Percentiles rank a stretch among this genome's conserved stretches.
phyloP scores from a whole-genome alignment of 2,888 invertebrate species.

The Dasypogon diadema region DNA sequence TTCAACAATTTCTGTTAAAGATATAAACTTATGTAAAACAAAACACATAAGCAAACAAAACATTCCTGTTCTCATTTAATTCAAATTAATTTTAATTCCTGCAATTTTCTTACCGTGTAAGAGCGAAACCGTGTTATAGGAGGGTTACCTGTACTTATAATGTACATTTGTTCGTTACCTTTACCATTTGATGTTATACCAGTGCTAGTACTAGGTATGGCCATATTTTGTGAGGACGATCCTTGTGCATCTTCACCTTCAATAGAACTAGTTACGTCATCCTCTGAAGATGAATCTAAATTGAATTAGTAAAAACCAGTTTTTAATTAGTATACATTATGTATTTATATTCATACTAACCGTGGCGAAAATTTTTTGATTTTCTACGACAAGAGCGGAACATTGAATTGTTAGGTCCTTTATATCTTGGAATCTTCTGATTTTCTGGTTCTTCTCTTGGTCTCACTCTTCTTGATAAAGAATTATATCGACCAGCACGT shows the following conservation, averaged over 20 bases:
- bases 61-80: too few species aligned
- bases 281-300: constrained; percentile 54
- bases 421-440: constrained; percentile 43
- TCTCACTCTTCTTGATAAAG: constrained; percentile 50
- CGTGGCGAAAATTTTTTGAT: constrained; percentile 47
- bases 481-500: constrained; percentile 55
- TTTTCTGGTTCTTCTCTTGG: constrained; percentile 53
- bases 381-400: constrained; percentile 51
- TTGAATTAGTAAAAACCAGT: background rate
- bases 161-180: constrained; percentile 59
- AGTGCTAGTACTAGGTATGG: constrained; percentile 73
- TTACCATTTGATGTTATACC: constrained; percentile 68
- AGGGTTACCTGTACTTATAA: too few species aligned
- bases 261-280: constrained; percentile 26
- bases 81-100: too few species aligned
- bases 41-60: too few species aligned
- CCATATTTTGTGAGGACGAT: constrained; percentile 57
- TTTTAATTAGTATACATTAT: background rate
- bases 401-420: constrained; percentile 33
- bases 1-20: too few species aligned
- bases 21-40: too few species aligned
- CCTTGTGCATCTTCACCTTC: constrained; percentile 55
- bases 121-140: too few species aligned
- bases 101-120: too few species aligned
- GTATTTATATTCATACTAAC: constrained; percentile 19